Conservation (phyloP, 2,113 vertebrate species). For the Sakesphorus luctuosus region DNA sequence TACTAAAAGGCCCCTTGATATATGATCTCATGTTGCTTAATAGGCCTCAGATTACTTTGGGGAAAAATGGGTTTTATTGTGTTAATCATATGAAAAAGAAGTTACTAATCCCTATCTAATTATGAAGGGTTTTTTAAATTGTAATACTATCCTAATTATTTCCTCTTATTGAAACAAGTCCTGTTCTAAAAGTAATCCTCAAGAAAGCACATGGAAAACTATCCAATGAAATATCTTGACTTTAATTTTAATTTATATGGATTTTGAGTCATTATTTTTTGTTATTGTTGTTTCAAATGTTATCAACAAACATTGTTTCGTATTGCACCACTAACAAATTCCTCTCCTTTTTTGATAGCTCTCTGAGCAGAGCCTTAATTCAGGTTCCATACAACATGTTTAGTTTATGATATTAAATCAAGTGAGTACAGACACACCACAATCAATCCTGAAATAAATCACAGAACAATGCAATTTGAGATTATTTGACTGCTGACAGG, state of each 20-base stretch:
- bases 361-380: slow-evolving; percentile 60
- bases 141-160: slow-evolving; percentile 64
- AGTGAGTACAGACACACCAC: slow-evolving; percentile 29
- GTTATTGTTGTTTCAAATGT: neutral
- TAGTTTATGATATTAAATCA: slow-evolving; percentile 59
- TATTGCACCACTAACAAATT: neutral
- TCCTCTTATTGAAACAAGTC: slow-evolving; percentile 41
- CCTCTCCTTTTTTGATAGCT: neutral
- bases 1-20: slow-evolving; percentile 64
- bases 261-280: neutral
- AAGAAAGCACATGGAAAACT: slow-evolving; percentile 36
- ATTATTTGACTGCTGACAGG: slow-evolving; percentile 69
- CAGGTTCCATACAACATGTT: slow-evolving; percentile 4
- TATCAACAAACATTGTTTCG: slow-evolving; percentile 9
- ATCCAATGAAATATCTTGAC: slow-evolving; percentile 21
- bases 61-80: slow-evolving; percentile 56
- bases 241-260: slow-evolving; percentile 40
- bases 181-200: slow-evolving; percentile 38
- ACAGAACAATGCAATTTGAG: slow-evolving; percentile 72
- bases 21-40: slow-evolving; percentile 58
- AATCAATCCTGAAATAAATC: slow-evolving; percentile 53
- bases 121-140: slow-evolving; percentile 41
- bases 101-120: slow-evolving; percentile 67
- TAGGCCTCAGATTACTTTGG: slow-evolving; percentile 44
- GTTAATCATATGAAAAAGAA: slow-evolving; percentile 70